Evolutionary conservation across 2,888 invertebrate species (phyloP).

Genomic region (Euphydryas editha): DNA sequence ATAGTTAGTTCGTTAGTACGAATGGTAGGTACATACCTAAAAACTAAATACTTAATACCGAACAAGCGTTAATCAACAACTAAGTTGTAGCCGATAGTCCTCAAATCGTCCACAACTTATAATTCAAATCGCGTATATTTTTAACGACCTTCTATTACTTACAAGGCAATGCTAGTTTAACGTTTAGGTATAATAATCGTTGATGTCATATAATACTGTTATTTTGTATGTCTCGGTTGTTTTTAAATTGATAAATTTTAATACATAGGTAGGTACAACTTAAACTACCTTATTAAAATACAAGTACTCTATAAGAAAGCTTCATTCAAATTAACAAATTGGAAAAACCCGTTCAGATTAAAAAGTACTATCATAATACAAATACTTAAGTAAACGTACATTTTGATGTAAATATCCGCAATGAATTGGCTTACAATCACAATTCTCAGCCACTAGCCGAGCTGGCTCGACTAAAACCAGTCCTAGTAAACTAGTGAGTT

Average conservation of each 20-base stretch:
- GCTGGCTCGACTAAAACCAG: constrained; percentile 56
- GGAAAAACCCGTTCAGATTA: neutral
- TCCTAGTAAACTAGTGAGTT: constrained; percentile 53
- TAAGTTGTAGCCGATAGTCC: neutral
- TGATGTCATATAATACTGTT: constrained; percentile 32
- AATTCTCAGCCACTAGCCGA: constrained; percentile 27
- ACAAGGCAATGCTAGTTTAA: constrained; percentile 55
- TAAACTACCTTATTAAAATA: neutral
- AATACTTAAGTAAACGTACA: neutral
- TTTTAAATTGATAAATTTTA: too few species aligned
- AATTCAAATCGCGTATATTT: constrained; percentile 56
- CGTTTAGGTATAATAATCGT: constrained; percentile 39
- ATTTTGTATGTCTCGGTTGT: constrained; percentile 14
- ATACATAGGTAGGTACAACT: too few species aligned
- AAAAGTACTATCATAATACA: neutral
- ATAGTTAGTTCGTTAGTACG: too few species aligned
- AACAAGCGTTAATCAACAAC: neutral
- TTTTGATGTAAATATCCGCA: constrained; percentile 16
- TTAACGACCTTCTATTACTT: constrained; percentile 60
- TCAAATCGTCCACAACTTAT: constrained; percentile 35
- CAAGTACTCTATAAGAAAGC: neutral
- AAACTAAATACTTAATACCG: neutral
- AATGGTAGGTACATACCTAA: neutral
- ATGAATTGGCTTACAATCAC: constrained; percentile 17
- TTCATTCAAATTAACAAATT: neutral